A percentile compares a stretch with the other conserved stretches of the same genome.
These are phyloP conservation scores for Petromus typicus DNA, from an alignment of 2,113 vertebrate genomes.

Conservation along the genomic window DNA sequence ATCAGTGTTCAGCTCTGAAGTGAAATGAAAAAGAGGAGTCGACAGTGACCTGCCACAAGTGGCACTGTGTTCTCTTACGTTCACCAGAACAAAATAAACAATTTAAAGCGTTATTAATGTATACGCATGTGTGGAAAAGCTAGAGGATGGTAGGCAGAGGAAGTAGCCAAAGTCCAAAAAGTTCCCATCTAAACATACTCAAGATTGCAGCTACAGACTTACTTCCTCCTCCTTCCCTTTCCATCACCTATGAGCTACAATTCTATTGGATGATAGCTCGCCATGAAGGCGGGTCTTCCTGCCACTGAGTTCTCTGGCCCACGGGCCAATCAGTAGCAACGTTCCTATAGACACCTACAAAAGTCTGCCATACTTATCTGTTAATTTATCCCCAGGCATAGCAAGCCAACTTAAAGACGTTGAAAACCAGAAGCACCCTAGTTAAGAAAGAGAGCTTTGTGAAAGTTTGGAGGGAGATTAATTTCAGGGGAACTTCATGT, in stretches of 20 bases:
- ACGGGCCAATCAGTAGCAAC: neutral
- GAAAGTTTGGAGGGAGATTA: neutral
- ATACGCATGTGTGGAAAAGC: neutral
- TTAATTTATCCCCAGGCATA: neutral
- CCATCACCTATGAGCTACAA: neutral
- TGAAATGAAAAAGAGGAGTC: neutral
- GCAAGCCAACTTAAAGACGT: neutral
- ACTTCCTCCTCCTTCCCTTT: neutral
- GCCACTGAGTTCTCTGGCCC: neutral
- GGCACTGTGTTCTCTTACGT: neutral
- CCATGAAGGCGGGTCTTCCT: neutral
- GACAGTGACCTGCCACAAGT: no score
- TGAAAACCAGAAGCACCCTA: no score
- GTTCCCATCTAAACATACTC: neutral
- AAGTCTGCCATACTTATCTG: neutral
- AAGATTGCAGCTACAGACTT: neutral
- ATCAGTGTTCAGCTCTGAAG: no score
- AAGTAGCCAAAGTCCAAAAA: neutral
- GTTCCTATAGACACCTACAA: no score
- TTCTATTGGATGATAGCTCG: neutral
- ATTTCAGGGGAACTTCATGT: neutral
- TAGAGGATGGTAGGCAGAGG: neutral
- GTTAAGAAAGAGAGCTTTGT: neutral
- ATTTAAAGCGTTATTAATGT: neutral
- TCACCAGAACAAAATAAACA: neutral